phyloP scores from a whole-genome alignment of 2,113 vertebrate species.

The Colaptes auratus region DNA sequence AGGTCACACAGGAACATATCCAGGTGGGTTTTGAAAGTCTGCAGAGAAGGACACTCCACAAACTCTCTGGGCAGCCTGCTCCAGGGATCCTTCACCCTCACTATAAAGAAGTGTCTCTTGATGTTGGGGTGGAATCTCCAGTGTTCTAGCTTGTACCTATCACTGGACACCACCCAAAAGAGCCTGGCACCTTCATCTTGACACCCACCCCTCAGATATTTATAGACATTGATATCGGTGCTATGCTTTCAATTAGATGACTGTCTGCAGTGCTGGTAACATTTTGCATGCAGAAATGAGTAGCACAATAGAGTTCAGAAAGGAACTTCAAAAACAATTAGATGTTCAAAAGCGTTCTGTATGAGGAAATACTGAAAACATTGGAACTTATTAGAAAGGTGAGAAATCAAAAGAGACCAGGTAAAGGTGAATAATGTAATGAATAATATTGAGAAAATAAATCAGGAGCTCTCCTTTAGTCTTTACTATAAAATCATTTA shows the following conservation, averaged over 20 bases:
- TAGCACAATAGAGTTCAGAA: not conserved
- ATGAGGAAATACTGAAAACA: not conserved
- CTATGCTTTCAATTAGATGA: not conserved
- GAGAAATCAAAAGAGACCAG: not conserved
- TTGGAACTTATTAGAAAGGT: not conserved
- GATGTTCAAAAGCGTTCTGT: not conserved
- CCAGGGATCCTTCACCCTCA: no score
- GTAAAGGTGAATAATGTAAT: not conserved
- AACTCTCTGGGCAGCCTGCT: no score
- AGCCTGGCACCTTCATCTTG: no score
- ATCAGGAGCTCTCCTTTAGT: not conserved
- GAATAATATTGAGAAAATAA: not conserved
- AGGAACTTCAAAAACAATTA: not conserved
- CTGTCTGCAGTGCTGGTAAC: not conserved
- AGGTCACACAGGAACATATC: no score
- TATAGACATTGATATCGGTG: not conserved
- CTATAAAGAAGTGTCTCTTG: no score
- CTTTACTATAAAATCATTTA: not conserved
- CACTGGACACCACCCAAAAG: no score
- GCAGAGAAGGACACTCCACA: no score
- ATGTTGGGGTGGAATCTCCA: no score
- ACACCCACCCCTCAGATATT: no score
- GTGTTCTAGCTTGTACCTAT: no score
- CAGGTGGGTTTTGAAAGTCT: no score
- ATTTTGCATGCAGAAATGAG: not conserved